phyloP scores from a whole-genome alignment of 2,888 invertebrate species.

The Yponomeuta malinellus region DNA sequence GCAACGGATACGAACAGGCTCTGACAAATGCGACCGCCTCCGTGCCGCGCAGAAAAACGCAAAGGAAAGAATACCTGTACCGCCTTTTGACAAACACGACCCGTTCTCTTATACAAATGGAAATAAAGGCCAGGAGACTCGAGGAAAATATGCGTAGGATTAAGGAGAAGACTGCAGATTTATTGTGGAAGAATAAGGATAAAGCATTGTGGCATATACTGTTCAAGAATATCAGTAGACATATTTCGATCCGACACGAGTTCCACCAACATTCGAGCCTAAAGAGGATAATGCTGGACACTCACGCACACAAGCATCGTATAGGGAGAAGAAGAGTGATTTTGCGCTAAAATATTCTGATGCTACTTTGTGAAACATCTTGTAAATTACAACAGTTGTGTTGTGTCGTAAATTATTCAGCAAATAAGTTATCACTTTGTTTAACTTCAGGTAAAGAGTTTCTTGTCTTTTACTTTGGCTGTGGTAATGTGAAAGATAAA shows the following conservation, averaged over 20 bases:
- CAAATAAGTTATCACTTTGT: too few relatives aligned
- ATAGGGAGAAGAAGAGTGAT: conserved; percentile 39
- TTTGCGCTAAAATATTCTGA: neutral
- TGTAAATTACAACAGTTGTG: neutral
- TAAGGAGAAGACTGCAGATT: conserved; percentile 73
- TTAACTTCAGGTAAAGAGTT: too few relatives aligned
- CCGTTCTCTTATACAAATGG: conserved; percentile 75
- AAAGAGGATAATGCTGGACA: conserved; percentile 63
- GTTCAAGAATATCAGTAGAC: conserved; percentile 72
- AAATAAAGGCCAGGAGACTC: conserved; percentile 74
- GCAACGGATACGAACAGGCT: conserved; percentile 33
- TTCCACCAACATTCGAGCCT: conserved; percentile 69
- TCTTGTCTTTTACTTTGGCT: neutral
- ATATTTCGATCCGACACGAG: conserved; percentile 69
- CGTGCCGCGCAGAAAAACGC: conserved; percentile 51
- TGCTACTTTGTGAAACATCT: conserved; percentile 1
- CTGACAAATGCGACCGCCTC: conserved; percentile 53
- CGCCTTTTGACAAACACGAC: conserved; percentile 73
- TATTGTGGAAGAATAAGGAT: conserved; percentile 74
- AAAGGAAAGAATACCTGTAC: conserved; percentile 72
- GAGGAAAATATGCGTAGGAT: conserved; percentile 76
- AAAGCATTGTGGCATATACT: conserved; percentile 72
- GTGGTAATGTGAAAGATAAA: too few relatives aligned
- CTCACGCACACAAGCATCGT: conserved; percentile 42
- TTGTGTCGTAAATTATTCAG: neutral